Evolutionary conservation across 53 echinoderm and acorn worm genomes (phyloP).

Genomic region (Echinometra lucunter): DNA sequence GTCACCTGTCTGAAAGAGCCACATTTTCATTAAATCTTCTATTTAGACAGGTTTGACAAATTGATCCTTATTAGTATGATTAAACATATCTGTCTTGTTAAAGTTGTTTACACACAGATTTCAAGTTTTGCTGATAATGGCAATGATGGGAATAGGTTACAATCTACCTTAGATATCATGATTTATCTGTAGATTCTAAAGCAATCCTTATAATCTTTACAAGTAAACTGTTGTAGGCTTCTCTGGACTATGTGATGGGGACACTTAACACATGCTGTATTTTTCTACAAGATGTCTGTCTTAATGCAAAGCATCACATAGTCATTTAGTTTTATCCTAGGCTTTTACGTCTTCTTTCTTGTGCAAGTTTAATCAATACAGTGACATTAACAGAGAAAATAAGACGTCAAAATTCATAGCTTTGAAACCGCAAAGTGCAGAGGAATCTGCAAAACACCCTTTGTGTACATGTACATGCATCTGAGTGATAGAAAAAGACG

Average conservation of each 20-base stretch:
- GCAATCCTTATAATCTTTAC: background rate
- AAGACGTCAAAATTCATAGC: no score
- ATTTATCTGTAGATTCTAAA: background rate
- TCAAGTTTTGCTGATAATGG: background rate
- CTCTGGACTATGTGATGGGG: background rate
- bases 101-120: background rate
- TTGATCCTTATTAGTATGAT: background rate
- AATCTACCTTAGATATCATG: background rate
- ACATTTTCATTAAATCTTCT: background rate
- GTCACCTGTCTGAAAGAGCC: background rate
- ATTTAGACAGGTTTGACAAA: background rate
- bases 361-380: no score
- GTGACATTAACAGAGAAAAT: no score
- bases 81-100: background rate
- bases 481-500: no score
- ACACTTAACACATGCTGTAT: no score
- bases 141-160: background rate
- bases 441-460: no score
- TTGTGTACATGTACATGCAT: no score
- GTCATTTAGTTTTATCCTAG: no score
- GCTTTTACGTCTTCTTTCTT: no score
- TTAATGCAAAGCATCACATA: no score
- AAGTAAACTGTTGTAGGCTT: background rate
- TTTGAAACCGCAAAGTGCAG: background rate
- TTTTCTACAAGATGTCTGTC: no score